Conservation (phyloP, 2,888 invertebrate species). For the Nephrotoma appendiculata region DNA sequence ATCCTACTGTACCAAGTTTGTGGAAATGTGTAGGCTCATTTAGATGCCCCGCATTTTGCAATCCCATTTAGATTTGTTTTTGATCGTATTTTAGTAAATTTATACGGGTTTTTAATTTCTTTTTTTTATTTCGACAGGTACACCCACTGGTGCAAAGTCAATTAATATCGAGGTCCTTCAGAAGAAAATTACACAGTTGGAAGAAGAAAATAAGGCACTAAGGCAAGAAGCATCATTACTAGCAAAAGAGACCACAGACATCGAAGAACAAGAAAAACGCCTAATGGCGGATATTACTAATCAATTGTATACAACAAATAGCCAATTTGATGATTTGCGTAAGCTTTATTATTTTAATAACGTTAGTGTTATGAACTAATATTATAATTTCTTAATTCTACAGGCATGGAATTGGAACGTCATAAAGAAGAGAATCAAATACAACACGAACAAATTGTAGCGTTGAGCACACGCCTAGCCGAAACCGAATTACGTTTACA, state of each 20-base stretch:
- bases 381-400: background rate
- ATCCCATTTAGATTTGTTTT: no score
- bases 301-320: constrained; percentile 39
- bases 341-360: background rate
- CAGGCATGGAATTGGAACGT: constrained; percentile 50
- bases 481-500: constrained; percentile 54
- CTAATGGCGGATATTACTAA: constrained; percentile 75
- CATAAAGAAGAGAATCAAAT: constrained; percentile 66
- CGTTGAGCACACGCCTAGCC: constrained; percentile 52
- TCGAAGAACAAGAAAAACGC: constrained; percentile 79
- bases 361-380: background rate
- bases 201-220: constrained; percentile 78
- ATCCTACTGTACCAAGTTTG: no score
- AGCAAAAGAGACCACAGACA: constrained; percentile 65
- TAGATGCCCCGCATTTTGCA: no score
- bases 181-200: constrained; percentile 66
- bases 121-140: constrained; percentile 14
- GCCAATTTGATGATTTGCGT: constrained; percentile 26
- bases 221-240: constrained; percentile 68
- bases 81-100: no score
- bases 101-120: background rate
- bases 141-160: constrained; percentile 43
- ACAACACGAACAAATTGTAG: constrained; percentile 73
- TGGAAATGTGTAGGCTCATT: no score
- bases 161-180: constrained; percentile 70